Evolutionary conservation across 2,797 vertebrate genomes (phyloP), one percentile per base, ranked within the genome.

Genomic region (Cephalopachus bancanus): DNA sequence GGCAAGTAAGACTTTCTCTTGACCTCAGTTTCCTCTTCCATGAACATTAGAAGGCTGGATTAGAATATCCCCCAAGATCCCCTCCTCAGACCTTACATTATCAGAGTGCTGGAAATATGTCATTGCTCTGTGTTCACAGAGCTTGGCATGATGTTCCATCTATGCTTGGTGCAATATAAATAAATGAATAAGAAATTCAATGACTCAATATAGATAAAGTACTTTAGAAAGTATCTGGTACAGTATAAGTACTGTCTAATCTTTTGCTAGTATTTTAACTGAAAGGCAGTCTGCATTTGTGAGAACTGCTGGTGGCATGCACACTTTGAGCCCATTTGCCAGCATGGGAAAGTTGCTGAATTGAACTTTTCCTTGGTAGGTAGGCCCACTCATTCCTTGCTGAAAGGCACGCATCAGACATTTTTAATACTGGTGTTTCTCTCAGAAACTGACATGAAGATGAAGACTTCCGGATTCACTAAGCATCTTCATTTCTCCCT

Each of bases 251-350:
- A 91, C 64, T 20, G 22, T 57, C 7, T 7, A 22, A 11, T 60
- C 49, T 22, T 57, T 84, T 89, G 83, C 65, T 84, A 37, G 55
- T 76, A 62, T 92, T 97, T 95, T 86, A 79, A 87, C n/a, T 78
- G 67, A 49, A 76, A 93, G 33, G 28, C 67, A 53, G 33, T 51
- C 64, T 69, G n/a, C 20, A 37, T 80, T 93, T 37, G 10, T 85
- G 55, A 75, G 37, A 80, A 37, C 2, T 37, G 51, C 44, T 9
- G 26, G 51, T 12, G 11, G 37, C 44, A 4, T 15, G 26, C 19
- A 24, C 2, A 0, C 37, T n/a, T 10, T 64, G 74, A 78, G 44
- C 69, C 53, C 64, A 28, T 87, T 83, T 37, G 28, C 44, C 69
- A 62, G 86, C 72, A 20, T 16, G 30, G 64, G 59, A 44, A 65